Conservation (phyloP, 2,113 vertebrate genomes). For the Ceratotherium simum region DNA sequence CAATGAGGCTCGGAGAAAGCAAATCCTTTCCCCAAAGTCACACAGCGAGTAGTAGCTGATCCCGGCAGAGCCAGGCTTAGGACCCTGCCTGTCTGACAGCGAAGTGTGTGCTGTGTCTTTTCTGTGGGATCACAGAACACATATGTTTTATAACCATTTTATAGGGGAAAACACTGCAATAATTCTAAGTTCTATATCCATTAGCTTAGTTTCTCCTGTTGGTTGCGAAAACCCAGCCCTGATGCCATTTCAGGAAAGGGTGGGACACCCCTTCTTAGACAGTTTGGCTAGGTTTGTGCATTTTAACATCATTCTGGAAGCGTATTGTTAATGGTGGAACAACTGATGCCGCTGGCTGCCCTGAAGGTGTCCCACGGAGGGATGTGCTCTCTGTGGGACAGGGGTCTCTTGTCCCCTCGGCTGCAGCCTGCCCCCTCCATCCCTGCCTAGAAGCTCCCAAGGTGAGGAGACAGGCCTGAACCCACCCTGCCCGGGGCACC, state of each 20-base stretch:
- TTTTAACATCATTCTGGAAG: neutral
- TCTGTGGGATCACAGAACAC: neutral
- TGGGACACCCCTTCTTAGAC: neutral
- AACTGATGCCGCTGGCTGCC: neutral
- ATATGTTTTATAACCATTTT: neutral
- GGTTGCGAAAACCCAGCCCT: neutral
- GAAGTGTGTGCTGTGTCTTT: neutral
- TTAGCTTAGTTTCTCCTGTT: neutral
- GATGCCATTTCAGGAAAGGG: neutral
- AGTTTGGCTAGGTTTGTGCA: neutral
- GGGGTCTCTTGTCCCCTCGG: neutral
- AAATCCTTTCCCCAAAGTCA: neutral
- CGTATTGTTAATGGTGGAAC: neutral
- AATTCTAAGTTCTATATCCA: neutral
- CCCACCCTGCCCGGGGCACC: neutral
- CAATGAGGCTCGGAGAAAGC: neutral
- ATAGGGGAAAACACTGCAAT: neutral
- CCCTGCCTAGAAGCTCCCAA: too few species aligned
- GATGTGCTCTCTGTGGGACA: neutral
- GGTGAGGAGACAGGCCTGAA: too few species aligned
- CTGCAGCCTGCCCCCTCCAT: neutral
- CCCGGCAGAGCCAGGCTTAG: neutral
- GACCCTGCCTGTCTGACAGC: neutral
- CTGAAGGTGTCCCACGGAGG: neutral
- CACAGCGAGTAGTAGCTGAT: neutral